Conservation (phyloP, 2,113 vertebrate species). For the Mixornis gularis region DNA sequence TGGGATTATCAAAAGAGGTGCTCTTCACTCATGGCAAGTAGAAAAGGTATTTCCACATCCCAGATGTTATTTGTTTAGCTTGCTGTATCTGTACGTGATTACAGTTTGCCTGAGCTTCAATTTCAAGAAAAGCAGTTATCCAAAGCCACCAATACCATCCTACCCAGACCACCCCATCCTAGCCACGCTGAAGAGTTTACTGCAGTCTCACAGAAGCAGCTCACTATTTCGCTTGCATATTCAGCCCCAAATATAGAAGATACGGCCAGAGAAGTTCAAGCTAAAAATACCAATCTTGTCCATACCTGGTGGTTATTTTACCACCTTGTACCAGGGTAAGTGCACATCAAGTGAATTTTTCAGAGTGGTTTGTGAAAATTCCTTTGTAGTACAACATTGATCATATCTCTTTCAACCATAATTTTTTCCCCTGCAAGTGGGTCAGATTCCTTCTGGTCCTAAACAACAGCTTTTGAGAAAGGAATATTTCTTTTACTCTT, state of each 20-base stretch:
- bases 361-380: neutral
- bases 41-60: neutral
- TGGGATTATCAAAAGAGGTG: neutral
- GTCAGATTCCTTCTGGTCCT: neutral
- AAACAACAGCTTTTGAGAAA: neutral
- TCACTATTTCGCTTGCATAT: neutral
- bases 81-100: neutral
- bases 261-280: neutral
- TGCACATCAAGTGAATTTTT: neutral
- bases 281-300: neutral
- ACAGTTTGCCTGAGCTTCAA: neutral
- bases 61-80: neutral
- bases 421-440: neutral
- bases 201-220: neutral
- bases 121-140: neutral
- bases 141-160: neutral
- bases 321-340: neutral
- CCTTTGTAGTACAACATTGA: neutral
- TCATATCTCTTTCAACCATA: neutral
- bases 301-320: neutral
- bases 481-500: neutral
- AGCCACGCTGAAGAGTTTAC: neutral
- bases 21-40: neutral
- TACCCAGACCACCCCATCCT: fast-evolving
- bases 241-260: neutral